These are phyloP conservation scores for Ictalurus punctatus DNA, from an alignment of 2,113 vertebrate genomes.

Conservation along the genomic window DNA sequence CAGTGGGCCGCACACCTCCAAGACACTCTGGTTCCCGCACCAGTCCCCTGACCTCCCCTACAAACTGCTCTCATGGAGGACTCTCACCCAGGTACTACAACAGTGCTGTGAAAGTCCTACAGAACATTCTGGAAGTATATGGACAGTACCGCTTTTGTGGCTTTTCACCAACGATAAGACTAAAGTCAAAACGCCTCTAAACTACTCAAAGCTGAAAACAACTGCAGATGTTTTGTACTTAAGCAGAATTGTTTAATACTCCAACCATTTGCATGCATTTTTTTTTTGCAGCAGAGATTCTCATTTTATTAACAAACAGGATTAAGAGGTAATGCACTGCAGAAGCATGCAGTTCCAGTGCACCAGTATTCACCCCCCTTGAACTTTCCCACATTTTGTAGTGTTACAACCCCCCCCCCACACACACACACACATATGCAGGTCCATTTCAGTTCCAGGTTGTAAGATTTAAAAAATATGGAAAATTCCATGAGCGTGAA, in stretches of 20 bases:
- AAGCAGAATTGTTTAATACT: background rate
- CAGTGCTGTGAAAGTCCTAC: constrained; percentile 68
- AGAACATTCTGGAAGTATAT: background rate
- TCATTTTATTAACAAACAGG: background rate
- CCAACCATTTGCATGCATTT: constrained; percentile 17
- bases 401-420: background rate
- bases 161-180: background rate
- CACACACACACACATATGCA: no score
- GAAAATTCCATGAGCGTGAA: background rate
- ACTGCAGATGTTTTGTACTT: background rate
- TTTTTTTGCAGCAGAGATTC: background rate
- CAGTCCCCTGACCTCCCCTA: constrained; percentile 90
- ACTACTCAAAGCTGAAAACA: background rate
- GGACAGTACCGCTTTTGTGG: background rate
- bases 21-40: constrained; percentile 84
- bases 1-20: constrained; percentile 78
- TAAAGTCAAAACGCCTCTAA: background rate
- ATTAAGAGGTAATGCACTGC: background rate
- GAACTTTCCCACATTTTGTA: background rate
- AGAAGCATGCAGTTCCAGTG: background rate
- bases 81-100: constrained; percentile 72
- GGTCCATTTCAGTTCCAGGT: background rate
- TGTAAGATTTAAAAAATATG: background rate
- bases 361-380: background rate
- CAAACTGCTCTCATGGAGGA: constrained; percentile 78